These are phyloP conservation scores for Nomada hirtipes DNA, from an alignment of 2,888 invertebrate species.

Conservation along the genomic window DNA sequence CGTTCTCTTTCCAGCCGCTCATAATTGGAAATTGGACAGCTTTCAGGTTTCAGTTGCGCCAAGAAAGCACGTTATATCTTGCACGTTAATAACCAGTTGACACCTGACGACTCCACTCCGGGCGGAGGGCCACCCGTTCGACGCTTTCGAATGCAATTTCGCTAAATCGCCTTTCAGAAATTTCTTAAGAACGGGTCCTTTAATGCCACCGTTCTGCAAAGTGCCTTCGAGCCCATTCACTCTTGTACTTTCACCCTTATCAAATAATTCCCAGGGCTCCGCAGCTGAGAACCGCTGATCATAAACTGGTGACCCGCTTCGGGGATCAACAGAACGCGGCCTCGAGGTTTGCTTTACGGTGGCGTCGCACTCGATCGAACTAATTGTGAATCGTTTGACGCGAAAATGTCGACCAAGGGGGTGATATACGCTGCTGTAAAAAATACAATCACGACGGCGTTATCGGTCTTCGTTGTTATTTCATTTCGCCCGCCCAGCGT, in stretches of 20 bases:
- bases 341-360: not conserved
- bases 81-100: constrained; percentile 12
- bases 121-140: too few relatives aligned
- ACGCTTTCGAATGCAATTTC: too few relatives aligned
- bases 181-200: too few relatives aligned
- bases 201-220: too few relatives aligned
- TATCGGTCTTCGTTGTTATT: constrained; percentile 25
- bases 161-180: too few relatives aligned
- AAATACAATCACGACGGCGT: constrained; percentile 19
- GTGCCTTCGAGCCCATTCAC: too few relatives aligned
- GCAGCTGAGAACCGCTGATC: not conserved
- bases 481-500: constrained; percentile 12
- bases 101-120: constrained; percentile 1
- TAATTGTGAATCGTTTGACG: constrained; percentile 29
- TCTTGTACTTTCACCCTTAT: too few relatives aligned
- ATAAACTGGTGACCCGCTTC: not conserved
- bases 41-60: constrained; percentile 2
- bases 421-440: constrained; percentile 7
- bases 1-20: constrained; percentile 18
- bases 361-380: not conserved
- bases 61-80: not conserved
- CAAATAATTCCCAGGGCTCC: not conserved
- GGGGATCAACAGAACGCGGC: not conserved
- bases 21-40: constrained; percentile 13
- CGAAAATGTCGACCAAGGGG: constrained; percentile 10